Percentiles rank a stretch among this genome's conserved stretches.
These are phyloP conservation scores for Pseudanteris insignis DNA, from an alignment of 2,888 invertebrate species.

Conservation along the genomic window DNA sequence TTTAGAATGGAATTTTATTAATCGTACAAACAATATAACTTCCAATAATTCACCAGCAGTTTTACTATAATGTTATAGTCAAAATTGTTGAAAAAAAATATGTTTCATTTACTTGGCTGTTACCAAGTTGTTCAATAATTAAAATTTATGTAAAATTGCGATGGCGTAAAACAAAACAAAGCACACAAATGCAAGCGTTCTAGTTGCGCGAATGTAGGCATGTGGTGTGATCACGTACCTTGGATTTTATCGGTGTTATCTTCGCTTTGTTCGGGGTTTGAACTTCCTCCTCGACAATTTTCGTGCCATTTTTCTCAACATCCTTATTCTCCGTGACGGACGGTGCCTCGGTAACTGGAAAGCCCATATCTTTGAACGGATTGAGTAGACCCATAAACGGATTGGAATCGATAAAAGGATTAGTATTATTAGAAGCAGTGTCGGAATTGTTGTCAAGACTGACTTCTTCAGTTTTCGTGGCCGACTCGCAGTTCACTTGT, in stretches of 20 bases:
- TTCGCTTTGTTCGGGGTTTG: constrained; percentile 51
- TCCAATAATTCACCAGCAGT: not conserved
- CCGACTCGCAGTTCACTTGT: constrained; percentile 11
- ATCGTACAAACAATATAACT: constrained; percentile 27
- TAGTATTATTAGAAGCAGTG: constrained; percentile 61
- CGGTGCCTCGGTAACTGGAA: constrained; percentile 14
- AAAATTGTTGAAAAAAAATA: no score
- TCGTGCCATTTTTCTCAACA: constrained; percentile 52
- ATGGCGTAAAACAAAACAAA: constrained; percentile 11
- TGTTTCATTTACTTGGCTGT: not conserved
- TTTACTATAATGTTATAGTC: no score
- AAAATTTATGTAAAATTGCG: not conserved
- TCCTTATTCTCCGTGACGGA: constrained; percentile 48
- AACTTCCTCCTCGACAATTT: constrained; percentile 60
- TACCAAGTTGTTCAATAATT: no score
- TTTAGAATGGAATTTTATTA: no score
- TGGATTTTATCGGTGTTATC: constrained; percentile 60
- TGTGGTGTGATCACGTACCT: no score
- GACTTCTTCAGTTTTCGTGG: constrained; percentile 11
- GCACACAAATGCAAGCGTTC: constrained; percentile 7
- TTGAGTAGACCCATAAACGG: constrained; percentile 66
- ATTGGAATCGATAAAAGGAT: constrained; percentile 68
- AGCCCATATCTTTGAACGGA: constrained; percentile 57
- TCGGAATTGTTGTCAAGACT: constrained; percentile 28
- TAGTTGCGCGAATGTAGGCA: no score